phyloP scores from a whole-genome alignment of 2,113 vertebrate species.

The Ancistrus triradiatus region DNA sequence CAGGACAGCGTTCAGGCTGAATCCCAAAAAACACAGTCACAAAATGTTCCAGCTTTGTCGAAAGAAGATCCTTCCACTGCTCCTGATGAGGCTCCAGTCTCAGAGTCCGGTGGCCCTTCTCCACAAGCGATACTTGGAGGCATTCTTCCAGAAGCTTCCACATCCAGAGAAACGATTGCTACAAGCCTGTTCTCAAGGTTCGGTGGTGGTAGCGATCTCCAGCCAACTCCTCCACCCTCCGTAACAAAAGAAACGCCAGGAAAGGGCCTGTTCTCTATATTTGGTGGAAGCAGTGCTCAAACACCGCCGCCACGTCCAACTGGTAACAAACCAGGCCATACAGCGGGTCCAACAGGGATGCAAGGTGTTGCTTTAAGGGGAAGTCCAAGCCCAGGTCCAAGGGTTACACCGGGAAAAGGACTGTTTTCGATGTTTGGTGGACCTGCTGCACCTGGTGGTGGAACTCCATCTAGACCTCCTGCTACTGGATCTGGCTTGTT shows the following conservation, averaged over 20 bases:
- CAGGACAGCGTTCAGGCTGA: not conserved
- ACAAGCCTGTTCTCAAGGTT: conserved; percentile 68
- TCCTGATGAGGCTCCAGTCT: conserved; percentile 49
- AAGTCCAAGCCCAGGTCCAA: not conserved
- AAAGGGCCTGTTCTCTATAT: conserved; percentile 65
- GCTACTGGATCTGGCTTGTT: conserved; percentile 61
- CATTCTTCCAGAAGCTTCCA: conserved; percentile 61
- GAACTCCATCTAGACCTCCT: conserved; percentile 40
- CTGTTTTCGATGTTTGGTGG: conserved; percentile 68
- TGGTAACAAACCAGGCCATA: conserved; percentile 3
- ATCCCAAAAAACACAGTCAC: not conserved
- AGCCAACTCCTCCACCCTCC: conserved; percentile 35
- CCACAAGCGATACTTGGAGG: conserved; percentile 64
- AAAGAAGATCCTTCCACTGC: not conserved
- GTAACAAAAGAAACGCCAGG: conserved; percentile 52
- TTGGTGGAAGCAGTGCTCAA: conserved; percentile 56
- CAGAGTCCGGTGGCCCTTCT: conserved; percentile 54
- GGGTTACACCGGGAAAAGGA: conserved; percentile 63
- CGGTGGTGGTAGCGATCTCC: conserved; percentile 53
- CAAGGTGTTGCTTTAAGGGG: not conserved
- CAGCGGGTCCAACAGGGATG: conserved; percentile 40
- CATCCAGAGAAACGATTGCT: conserved; percentile 58
- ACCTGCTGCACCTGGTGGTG: conserved; percentile 49
- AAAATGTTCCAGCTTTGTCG: too few relatives aligned
- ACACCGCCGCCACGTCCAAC: conserved; percentile 31